Percentiles rank a stretch among this genome's conserved stretches.
Conservation (phyloP, 2,888 invertebrate species). For the Eilema sororculum region DNA sequence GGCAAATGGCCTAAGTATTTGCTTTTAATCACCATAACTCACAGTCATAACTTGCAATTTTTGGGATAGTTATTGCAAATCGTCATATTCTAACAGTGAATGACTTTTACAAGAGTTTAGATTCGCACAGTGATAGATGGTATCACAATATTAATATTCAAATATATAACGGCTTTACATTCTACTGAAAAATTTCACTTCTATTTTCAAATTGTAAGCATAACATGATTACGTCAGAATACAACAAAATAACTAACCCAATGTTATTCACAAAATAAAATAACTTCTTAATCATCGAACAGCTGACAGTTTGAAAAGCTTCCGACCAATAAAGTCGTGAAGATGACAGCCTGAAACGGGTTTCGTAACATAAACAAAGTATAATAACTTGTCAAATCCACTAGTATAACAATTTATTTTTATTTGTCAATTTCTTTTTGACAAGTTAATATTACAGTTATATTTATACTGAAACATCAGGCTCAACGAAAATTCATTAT, state of each 20-base stretch:
- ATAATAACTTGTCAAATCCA: slow-evolving; percentile 52
- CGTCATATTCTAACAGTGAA: neutral
- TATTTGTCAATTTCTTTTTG: slow-evolving; percentile 9
- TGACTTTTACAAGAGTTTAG: neutral
- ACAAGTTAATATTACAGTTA: slow-evolving; percentile 1
- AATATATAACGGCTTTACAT: no score
- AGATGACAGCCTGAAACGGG: slow-evolving; percentile 53
- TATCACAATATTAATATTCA: no score
- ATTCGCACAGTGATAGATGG: neutral
- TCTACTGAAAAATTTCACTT: neutral
- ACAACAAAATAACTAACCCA: slow-evolving; percentile 1
- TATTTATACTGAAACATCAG: neutral
- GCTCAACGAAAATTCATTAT: no score
- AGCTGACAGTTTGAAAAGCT: slow-evolving; percentile 40
- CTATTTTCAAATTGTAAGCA: neutral
- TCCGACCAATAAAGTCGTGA: slow-evolving; percentile 38
- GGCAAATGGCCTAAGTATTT: no score
- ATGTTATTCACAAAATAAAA: neutral
- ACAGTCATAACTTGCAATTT: no score
- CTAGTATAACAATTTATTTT: slow-evolving; percentile 41
- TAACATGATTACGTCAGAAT: slow-evolving; percentile 1
- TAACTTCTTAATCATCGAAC: slow-evolving; percentile 14
- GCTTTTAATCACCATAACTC: no score
- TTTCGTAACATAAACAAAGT: slow-evolving; percentile 46
- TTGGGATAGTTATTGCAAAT: no score